Base-by-base conservation (phyloP, 2,113 vertebrate genomes). In the Eleginops maclovinus region DNA sequence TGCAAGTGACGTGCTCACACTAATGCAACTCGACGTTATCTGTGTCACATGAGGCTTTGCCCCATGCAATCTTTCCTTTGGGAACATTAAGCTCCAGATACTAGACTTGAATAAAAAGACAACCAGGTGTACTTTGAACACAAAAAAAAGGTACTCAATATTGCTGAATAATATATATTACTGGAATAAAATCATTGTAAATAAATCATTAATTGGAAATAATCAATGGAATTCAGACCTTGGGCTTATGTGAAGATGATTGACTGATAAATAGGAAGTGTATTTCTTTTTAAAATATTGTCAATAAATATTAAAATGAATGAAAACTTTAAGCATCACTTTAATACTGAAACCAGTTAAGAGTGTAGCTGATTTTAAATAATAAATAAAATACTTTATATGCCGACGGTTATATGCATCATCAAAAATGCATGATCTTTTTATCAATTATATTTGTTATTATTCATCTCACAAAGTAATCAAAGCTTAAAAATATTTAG, bases 11-110 rank as follows among this genome's bases (percentile, higher is more conserved):
- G 43, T 63, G 9, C 26, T 58, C 67, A 88, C 75, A 51, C 75
- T 86, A 85, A 91, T 84, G 71, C 71, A 66, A 83, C 40, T 3
- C 13, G 64, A 85, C 86, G 82, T 36, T 36, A 36, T 36, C 28
- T 31, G 28, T 31, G 28, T 31, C 28, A 31, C 28, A 31, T 31
- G 28, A 31, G 3, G 28, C 28, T 31, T 36, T 7, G 31, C 31
- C 7, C 31, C 31, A 36, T 36, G 31, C 31, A 9, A 36, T 8
- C 8, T 7, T 36, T 36, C 31, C 7, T 36, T 36, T 36, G 31
- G 31, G 31, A 7, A 36, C 8, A 36, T 36, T 36, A 36, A 36
- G 31, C 31, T 36, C 31, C 31, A 36, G 31, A 36, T 36, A 36
- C 7, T 36, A 36, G 31, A 36, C 31, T 36, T 36, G 31, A 36